These are phyloP conservation scores for Alaudala cheleensis DNA, from an alignment of 2,113 vertebrate genomes.

Conservation along the genomic window DNA sequence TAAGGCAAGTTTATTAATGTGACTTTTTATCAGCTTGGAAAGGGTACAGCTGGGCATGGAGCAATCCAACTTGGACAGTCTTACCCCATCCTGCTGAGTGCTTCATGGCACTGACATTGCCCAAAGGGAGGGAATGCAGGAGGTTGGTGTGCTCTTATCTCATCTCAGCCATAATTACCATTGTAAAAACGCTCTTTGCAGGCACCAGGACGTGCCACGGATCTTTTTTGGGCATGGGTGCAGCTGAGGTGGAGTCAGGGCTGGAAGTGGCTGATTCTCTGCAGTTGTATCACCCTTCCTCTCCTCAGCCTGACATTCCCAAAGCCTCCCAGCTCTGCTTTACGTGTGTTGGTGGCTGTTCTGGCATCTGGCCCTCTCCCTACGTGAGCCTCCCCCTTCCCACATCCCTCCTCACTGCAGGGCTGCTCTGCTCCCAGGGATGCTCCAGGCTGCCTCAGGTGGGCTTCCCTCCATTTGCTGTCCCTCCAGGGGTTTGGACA, in stretches of 20 bases:
- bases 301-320: neutral
- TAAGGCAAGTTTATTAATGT: conserved; percentile 22
- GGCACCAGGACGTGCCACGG: fast-evolving
- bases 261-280: neutral
- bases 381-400: fast-evolving
- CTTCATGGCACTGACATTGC: neutral
- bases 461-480: neutral
- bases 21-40: conserved; percentile 40
- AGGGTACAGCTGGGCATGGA: neutral
- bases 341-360: too few species aligned
- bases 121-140: neutral
- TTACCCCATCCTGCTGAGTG: neutral
- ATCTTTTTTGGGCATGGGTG: neutral
- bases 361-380: neutral
- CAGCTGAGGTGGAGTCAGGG: neutral
- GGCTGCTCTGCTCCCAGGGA: neutral
- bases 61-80: neutral
- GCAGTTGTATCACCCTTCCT: neutral
- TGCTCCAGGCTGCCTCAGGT: neutral
- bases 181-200: neutral
- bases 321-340: neutral
- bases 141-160: neutral
- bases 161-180: neutral
- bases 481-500: neutral
- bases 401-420: neutral